Evolutionary conservation across 2,797 vertebrate species (phyloP).

Genomic region (Propithecus perrieri): DNA sequence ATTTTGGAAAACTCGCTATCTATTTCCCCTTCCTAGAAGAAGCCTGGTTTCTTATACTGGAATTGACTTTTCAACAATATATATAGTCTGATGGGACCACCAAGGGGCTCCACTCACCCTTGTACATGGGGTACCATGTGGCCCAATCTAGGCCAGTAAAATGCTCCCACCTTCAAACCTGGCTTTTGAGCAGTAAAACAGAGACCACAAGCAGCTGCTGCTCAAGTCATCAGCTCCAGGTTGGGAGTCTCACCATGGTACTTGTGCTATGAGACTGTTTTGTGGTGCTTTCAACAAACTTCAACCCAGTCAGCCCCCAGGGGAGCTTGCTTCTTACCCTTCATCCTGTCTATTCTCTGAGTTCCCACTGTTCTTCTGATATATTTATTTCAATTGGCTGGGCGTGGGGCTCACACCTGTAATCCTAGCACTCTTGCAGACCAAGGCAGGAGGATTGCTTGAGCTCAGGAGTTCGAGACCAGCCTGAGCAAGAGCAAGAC

Average conservation of each 20-base stretch:
- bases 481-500: no score
- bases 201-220: background rate
- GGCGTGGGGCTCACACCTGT: fast-evolving
- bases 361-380: background rate
- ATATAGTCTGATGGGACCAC: background rate
- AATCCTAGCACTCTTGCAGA: no score
- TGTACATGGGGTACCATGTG: background rate
- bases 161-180: background rate
- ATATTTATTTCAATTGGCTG: background rate
- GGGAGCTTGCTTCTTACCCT: background rate
- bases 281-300: background rate
- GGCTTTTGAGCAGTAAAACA: background rate
- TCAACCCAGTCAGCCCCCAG: background rate
- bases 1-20: background rate
- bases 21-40: background rate
- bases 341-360: background rate
- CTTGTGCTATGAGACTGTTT: background rate
- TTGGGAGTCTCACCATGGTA: background rate
- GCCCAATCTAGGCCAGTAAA: background rate
- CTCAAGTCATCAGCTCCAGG: background rate
- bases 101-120: background rate
- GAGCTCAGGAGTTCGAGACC: no score
- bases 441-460: no score
- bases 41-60: background rate
- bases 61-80: background rate